Base-by-base conservation (phyloP, 1,140 invertebrate genomes). In the Orius laevigatus region DNA sequence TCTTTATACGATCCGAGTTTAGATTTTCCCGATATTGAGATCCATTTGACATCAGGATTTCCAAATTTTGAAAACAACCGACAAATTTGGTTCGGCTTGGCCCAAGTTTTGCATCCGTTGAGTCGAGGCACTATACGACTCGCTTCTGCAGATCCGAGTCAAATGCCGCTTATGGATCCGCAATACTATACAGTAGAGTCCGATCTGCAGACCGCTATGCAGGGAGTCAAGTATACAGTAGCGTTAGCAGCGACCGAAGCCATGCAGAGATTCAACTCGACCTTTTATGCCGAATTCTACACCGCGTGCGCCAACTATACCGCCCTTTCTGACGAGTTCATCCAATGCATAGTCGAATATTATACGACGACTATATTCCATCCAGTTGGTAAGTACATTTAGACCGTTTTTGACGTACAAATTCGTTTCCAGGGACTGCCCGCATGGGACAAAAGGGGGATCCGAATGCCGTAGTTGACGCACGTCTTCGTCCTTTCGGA, bases 111-210 rank as follows among this genome's bases (percentile, higher is more conserved):
- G n/a, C 45, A 47, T 34, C 49, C 49, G 18, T n/a, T 39, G 40
- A 44, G 20, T 19, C 36, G 49, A 20, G 49, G 49, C 2, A 38
- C 19, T 5, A 35, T 51, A 3, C 31, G 19, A 5, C 16, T 51
- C 2, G 18, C 33, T 11, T 39, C 18, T 12, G n/a, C 32, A 9
- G 36, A 51, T 20, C 42, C 44, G 1, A 14, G n/a, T 11, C 42
- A 36, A 2, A 32, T 35, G 31, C 49, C 49, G 11, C 33, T 51
- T 11, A 51, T 51, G 14, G 43, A 51, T 15, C 49, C 49, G 8
- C 25, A 31, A 10, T 51, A 45, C 20, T 45, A 14, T 15, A 39
- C 12, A 33, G 3, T 20, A 12, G 18, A 31, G 11, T 38, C 15
- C 38, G 34, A 39, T 14, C 15, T 19, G 11, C 11, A 20, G 10